Conservation (phyloP, 2,888 invertebrate species). For the Sphaerophoria taeniata region DNA sequence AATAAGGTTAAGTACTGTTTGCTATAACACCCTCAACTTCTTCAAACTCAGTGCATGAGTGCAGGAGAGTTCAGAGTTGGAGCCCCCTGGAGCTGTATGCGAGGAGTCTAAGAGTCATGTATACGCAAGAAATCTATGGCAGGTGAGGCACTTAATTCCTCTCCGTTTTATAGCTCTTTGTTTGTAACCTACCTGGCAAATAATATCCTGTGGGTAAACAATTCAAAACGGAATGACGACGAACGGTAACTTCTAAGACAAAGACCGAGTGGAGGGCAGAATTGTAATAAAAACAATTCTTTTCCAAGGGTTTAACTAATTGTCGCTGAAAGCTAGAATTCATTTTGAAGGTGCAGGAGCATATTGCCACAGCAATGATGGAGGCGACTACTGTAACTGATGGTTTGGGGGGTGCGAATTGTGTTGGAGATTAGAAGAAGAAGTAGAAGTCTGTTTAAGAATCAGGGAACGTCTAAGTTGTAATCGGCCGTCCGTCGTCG, state of each 20-base stretch:
- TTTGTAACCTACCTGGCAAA: constrained; percentile 60
- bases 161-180: constrained; percentile 17
- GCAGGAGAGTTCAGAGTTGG: constrained; percentile 4
- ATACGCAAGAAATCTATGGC: constrained; percentile 27
- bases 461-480: constrained; percentile 62
- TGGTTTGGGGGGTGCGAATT: background rate
- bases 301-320: constrained; percentile 58
- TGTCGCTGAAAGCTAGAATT: constrained; percentile 66
- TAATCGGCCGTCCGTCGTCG: constrained; percentile 44
- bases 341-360: constrained; percentile 1
- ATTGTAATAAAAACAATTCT: constrained; percentile 55
- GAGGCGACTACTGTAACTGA: background rate
- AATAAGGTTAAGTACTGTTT: constrained; percentile 72
- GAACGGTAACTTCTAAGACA: constrained; percentile 26
- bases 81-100: constrained; percentile 55
- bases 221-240: background rate
- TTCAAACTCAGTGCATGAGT: constrained; percentile 44
- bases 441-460: constrained; percentile 54
- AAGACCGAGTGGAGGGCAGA: constrained; percentile 6
- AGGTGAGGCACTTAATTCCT: background rate
- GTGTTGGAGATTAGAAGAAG: background rate
- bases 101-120: constrained; percentile 52
- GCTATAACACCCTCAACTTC: constrained; percentile 5
- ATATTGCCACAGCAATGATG: constrained; percentile 15
- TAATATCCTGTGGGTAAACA: constrained; percentile 49